These are phyloP conservation scores for Cheilosia scutellata DNA, from an alignment of 2,888 invertebrate genomes.

Conservation along the genomic window DNA sequence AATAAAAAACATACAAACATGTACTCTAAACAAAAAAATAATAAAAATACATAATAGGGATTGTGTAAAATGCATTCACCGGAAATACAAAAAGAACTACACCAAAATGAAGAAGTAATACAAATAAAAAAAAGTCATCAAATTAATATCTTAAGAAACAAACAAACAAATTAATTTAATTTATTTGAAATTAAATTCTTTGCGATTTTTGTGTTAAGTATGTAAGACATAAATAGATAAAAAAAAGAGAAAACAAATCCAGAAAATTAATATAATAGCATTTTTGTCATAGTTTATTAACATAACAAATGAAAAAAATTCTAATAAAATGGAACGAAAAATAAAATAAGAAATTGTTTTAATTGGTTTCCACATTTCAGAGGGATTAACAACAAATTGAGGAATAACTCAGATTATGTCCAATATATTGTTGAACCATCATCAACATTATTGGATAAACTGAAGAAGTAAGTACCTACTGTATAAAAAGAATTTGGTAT, in stretches of 20 bases:
- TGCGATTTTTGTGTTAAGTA: constrained; percentile 53
- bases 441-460: no score
- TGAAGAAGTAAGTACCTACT: no score
- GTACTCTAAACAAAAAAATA: constrained; percentile 10
- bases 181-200: constrained; percentile 41
- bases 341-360: constrained; percentile 11
- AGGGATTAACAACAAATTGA: no score
- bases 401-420: no score
- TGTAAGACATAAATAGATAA: constrained; percentile 23
- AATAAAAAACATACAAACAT: constrained; percentile 8
- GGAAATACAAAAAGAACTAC: constrained; percentile 23
- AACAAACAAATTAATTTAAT: constrained; percentile 10
- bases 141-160: not conserved
- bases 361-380: not conserved
- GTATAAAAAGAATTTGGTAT: no score
- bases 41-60: constrained; percentile 26
- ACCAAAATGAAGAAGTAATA: constrained; percentile 19
- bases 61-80: constrained; percentile 47
- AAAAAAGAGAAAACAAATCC: not conserved
- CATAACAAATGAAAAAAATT: constrained; percentile 32
- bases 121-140: constrained; percentile 25
- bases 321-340: constrained; percentile 44
- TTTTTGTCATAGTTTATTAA: constrained; percentile 68
- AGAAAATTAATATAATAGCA: constrained; percentile 39
- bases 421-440: no score